Percentiles rank a stretch among this genome's conserved stretches.
These are phyloP conservation scores for Oreotragus oreotragus DNA, from an alignment of 2,113 vertebrate genomes.

Conservation along the genomic window DNA sequence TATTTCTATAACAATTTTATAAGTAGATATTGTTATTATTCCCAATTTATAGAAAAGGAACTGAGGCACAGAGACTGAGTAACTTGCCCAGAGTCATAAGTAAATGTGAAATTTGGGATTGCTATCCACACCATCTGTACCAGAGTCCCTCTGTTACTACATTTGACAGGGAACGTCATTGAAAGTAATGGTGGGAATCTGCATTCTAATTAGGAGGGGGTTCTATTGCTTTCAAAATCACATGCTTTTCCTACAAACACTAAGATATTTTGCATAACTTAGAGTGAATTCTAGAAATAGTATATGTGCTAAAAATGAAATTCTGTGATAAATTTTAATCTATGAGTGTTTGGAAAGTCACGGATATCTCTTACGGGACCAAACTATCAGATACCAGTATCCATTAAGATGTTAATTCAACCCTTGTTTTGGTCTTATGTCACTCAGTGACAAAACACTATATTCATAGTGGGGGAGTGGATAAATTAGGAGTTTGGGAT, in stretches of 20 bases:
- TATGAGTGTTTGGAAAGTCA: background rate
- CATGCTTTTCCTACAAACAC: background rate
- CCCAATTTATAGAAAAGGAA: background rate
- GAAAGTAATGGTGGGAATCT: background rate
- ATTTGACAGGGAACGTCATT: background rate
- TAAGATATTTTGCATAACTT: background rate
- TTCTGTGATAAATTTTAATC: slow-evolving; percentile 4
- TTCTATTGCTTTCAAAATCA: background rate
- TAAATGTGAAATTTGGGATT: background rate
- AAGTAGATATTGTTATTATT: background rate
- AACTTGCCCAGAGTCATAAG: background rate
- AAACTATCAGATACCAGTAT: background rate
- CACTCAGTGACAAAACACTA: background rate
- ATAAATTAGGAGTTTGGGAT: background rate
- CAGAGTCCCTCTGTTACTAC: background rate
- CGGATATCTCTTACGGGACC: background rate
- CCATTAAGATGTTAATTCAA: background rate
- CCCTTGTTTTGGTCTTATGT: background rate
- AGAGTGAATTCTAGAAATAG: background rate
- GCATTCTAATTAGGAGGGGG: background rate
- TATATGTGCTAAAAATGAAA: background rate
- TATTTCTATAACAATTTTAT: background rate
- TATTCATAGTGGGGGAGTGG: background rate
- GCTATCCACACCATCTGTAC: background rate
- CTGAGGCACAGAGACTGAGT: background rate